Base-by-base conservation (phyloP, 1,140 invertebrate genomes). In the Trachymyrmex septentrionalis region DNA sequence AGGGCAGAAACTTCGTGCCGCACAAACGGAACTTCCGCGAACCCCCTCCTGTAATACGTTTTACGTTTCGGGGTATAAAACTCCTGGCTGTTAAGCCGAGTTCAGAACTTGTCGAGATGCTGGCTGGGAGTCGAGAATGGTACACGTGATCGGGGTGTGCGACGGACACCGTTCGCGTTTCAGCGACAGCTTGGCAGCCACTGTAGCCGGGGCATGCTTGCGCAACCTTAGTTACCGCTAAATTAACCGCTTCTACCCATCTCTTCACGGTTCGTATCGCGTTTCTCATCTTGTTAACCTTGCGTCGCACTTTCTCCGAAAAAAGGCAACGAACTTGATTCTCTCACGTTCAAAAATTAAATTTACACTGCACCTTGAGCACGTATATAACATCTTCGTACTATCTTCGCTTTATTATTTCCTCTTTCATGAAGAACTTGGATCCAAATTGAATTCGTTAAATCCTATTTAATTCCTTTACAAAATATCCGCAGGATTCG, bases 61-160 rank as follows among this genome's bases (percentile, higher is more conserved):
- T 90, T 66, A 85, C 88, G 86, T 87, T 86, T 75, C 76, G 57
- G n/a, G 61, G 44, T 63, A 72, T 78, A 89, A 81, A 86, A 87
- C 80, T 89, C 63, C 10, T 27, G 57, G 50, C 34, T 77, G 88
- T 89, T 87, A 87, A 87, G 64, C 73, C 75, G 86, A 87, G 81
- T 90, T 87, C 53, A 44, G 67, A 81, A 81, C 48, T 87, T 72
- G 69, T 63, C 61, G 67, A 75, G 78, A 87, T 63, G 77, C 85
- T 34, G 50, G 50, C 30, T 34, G 21, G 44, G 48, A 63, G 21
- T 27, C 55, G 71, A 21, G 61, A 63, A 57, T 78, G 53, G 81
- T 66, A 64, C 73, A 75, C 86, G 64, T 88, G 87, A 85, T 89
- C 88, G 38, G 19, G 24, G 24, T 57, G 55, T 66, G 67, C 80